A percentile compares a stretch with the other conserved stretches of the same genome.
phyloP scores from a whole-genome alignment of 2,797 vertebrate genomes.

The Sebastes vulpes region DNA sequence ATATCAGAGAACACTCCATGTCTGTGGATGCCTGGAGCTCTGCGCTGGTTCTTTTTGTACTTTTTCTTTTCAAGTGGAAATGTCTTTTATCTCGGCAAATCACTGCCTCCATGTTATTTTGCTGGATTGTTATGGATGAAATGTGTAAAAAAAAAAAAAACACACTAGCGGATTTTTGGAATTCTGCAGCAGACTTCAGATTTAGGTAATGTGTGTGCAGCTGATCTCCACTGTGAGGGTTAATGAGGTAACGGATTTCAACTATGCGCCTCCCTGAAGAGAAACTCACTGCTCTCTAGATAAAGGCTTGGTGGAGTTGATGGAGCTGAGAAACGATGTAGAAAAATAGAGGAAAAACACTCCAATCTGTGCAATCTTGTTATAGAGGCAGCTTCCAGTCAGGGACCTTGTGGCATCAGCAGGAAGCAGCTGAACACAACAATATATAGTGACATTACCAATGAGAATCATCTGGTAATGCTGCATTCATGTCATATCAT shows the following conservation, averaged over 20 bases:
- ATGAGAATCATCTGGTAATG: neutral
- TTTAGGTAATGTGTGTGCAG: neutral
- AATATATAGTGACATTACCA: neutral
- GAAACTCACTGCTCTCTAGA: conserved; percentile 16
- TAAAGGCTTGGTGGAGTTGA: conserved; percentile 13
- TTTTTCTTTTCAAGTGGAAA: conserved; percentile 20
- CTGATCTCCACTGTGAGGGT: conserved; percentile 36
- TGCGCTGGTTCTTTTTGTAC: conserved; percentile 8
- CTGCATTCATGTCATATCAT: neutral
- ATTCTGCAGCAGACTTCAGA: neutral
- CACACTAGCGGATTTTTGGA: neutral
- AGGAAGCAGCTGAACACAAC: neutral
- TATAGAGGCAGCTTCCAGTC: neutral
- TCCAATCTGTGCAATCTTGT: neutral
- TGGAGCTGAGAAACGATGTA: conserved; percentile 1
- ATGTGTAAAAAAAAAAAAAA: neutral
- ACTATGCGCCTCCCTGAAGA: conserved; percentile 20
- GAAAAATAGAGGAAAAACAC: neutral
- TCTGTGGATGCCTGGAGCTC: conserved; percentile 18
- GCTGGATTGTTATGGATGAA: neutral
- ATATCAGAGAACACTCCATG: conserved; percentile 19
- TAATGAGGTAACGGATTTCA: conserved; percentile 56
- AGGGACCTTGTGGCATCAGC: neutral
- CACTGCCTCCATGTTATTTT: conserved; percentile 8
- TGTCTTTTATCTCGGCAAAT: conserved; percentile 33